These are phyloP conservation scores for Aythya baeri DNA, from an alignment of 2,113 vertebrate genomes.

Conservation along the genomic window DNA sequence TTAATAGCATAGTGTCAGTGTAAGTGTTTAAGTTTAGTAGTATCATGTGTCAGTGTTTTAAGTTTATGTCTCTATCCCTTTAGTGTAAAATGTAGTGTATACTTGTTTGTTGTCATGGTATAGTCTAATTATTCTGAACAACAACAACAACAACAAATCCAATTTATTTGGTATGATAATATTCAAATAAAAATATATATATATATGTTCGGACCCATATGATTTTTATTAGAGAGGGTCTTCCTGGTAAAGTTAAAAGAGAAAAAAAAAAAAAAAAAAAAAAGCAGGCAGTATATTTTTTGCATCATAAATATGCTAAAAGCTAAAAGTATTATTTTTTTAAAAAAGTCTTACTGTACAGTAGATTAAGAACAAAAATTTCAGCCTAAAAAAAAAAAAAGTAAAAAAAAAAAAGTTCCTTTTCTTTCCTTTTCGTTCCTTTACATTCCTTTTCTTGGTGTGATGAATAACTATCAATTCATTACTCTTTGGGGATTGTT, in stretches of 20 bases:
- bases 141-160: neutral
- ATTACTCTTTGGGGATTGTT: neutral
- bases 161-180: neutral
- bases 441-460: neutral
- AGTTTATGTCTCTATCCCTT: neutral
- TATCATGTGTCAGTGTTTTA: rapidly evolving
- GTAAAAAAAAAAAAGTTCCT: neutral
- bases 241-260: neutral
- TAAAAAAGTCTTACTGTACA: neutral
- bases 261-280: neutral
- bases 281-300: neutral
- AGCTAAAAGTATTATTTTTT: neutral
- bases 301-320: neutral
- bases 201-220: neutral
- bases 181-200: neutral
- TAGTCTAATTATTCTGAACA: neutral
- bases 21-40: no score
- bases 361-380: neutral
- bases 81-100: neutral
- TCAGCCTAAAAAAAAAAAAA: neutral
- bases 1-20: neutral
- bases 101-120: neutral
- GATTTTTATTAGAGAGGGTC: neutral
- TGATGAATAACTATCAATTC: neutral
- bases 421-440: neutral